Percentiles rank a stretch among this genome's conserved stretches.
These are phyloP conservation scores for Actenoides hombroni DNA, from an alignment of 2,113 vertebrate species.

Conservation along the genomic window DNA sequence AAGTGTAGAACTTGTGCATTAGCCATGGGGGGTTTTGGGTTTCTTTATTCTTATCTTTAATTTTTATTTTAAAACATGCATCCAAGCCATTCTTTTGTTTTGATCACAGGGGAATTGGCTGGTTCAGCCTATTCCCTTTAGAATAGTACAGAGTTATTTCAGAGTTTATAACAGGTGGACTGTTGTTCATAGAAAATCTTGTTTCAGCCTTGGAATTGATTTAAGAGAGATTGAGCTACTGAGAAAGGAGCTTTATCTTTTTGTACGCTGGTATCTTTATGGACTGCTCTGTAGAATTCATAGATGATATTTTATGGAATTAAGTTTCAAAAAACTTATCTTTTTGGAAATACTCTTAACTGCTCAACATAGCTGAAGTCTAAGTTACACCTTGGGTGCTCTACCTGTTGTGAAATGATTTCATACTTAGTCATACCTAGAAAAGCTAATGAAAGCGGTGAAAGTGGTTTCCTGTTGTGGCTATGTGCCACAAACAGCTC, in stretches of 20 bases:
- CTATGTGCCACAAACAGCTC: neutral
- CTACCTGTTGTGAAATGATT: neutral
- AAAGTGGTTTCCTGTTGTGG: conserved; percentile 17
- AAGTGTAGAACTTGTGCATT: neutral
- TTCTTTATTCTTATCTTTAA: neutral
- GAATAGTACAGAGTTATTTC: neutral
- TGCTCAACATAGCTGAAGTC: neutral
- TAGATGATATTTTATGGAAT: neutral
- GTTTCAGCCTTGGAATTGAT: neutral
- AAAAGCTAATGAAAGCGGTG: conserved; percentile 15
- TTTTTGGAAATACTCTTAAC: neutral
- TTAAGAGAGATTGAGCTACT: neutral
- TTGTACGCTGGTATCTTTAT: neutral
- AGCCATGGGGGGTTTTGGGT: neutral
- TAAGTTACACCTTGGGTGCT: neutral
- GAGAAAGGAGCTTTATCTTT: neutral
- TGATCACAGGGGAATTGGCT: neutral
- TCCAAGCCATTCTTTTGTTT: neutral
- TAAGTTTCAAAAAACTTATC: neutral
- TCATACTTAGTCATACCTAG: neutral
- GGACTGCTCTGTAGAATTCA: neutral
- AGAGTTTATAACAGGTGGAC: neutral
- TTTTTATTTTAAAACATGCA: neutral
- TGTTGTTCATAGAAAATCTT: neutral
- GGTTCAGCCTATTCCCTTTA: neutral